phyloP scores from a whole-genome alignment of 2,797 vertebrate genomes.

The Cacajao melanocephalus region DNA sequence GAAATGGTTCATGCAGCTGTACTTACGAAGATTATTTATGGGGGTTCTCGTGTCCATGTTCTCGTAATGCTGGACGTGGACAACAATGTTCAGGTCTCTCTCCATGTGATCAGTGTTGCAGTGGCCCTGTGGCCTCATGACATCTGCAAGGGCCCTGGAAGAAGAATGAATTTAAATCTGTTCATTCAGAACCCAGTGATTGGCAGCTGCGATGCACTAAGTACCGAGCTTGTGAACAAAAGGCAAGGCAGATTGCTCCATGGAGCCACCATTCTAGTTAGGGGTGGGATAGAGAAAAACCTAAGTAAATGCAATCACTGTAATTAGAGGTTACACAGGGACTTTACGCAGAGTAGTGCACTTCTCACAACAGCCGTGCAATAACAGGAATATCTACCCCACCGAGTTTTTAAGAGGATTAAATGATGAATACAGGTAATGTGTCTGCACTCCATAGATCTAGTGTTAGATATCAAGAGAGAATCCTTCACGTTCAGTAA shows the following conservation, averaged over 20 bases:
- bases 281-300: neutral
- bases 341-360: neutral
- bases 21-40: constrained; percentile 96
- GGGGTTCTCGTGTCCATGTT: constrained; percentile 92
- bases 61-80: constrained; percentile 95
- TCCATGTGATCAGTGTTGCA: constrained; percentile 94
- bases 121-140: constrained; percentile 95
- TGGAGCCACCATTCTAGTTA: neutral
- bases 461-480: no score
- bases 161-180: constrained; percentile 59
- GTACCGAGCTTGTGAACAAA: neutral
- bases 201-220: neutral
- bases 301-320: neutral
- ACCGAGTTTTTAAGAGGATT: neutral
- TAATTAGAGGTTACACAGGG: neutral
- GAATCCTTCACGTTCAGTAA: neutral
- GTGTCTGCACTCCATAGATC: neutral
- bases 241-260: neutral
- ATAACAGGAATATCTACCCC: neutral
- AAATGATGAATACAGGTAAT: neutral
- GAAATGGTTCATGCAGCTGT: neutral
- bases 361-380: neutral
- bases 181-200: constrained; percentile 5
- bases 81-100: constrained; percentile 95
- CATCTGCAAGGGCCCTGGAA: constrained; percentile 95